Percentiles rank a stretch among this genome's conserved stretches.
phyloP scores from a whole-genome alignment of 2,113 vertebrate species.

The Oreotrochilus melanogaster region DNA sequence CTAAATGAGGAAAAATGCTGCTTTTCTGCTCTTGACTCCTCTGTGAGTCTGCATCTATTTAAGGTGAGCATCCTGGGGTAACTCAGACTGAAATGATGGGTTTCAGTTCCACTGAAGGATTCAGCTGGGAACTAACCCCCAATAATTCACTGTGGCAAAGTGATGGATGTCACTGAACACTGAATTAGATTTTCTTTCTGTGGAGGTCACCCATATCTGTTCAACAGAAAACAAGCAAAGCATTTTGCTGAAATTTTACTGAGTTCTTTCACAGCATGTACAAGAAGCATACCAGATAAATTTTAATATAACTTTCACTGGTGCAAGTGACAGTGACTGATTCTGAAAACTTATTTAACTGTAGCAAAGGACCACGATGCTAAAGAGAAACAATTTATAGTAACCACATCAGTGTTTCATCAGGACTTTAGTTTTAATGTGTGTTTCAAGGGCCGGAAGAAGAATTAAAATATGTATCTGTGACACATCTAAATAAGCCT shows the following conservation, averaged over 20 bases:
- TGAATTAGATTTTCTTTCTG: background rate
- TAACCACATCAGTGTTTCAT: slow-evolving; percentile 9
- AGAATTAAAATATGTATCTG: background rate
- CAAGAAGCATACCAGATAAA: slow-evolving; percentile 3
- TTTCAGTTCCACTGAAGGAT: background rate
- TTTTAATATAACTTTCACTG: background rate
- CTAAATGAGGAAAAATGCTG: background rate
- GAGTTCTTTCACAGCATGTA: background rate
- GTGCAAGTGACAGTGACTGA: background rate
- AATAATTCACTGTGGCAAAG: background rate
- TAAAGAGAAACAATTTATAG: slow-evolving; percentile 42
- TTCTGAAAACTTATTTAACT: slow-evolving; percentile 38
- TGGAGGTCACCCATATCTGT: background rate
- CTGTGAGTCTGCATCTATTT: background rate
- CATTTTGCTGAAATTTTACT: background rate
- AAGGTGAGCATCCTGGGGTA: background rate
- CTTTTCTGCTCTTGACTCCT: background rate
- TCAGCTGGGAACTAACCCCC: background rate
- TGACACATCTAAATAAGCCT: background rate
- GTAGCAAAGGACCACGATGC: background rate
- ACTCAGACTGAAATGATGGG: background rate
- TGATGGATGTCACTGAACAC: background rate
- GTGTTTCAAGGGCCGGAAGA: background rate
- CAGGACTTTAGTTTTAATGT: background rate
- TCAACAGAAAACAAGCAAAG: background rate